Base-by-base conservation (phyloP, 2,888 invertebrate species). In the Escarpia spicata region DNA sequence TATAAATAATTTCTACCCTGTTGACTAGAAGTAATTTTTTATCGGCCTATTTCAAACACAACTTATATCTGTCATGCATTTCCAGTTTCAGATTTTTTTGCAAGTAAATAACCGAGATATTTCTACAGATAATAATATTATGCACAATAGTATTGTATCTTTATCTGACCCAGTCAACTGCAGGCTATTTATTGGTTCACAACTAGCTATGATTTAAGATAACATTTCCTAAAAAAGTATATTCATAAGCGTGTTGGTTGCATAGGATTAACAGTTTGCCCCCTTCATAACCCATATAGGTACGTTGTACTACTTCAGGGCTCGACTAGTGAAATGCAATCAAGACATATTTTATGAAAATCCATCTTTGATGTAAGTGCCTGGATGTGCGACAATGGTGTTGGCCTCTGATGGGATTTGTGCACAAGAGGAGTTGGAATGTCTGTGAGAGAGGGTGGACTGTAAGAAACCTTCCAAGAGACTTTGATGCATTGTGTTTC, bases 1-100 rank as follows among this genome's bases (percentile, higher is more conserved):
- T 75, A 75, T 75, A 75, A 75, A 75, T 75, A 75, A 75, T 75
- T 75, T 75, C n/a, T 26, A 75, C 19, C 75, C 75, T 26, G 75
- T 75, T 75, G 75, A 75, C 26, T 75, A 75, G 75, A 26, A 75
- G 75, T 75, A 75, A 15, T 75, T 75, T 75, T 15, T 75, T 75
- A 75, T 75, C 75, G 75, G 75, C 75, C 75, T 75, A 75, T 75
- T 75, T 75, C 75, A 75, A 75, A 75, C 75, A 15, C 75, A 75
- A 26, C 75, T 75, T 75, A 75, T 75, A 26, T 75, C n/a, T 26
- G 26, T 19, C 75, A 75, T 75, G 52, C 52, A 52, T 9, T 52
- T 52, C 12, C 52, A 12, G 37, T 37, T 52, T 52, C 75, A 75
- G 75, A 75, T 26, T 26, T 75, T 15, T 26, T 2, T 26, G 75